Conservation (phyloP, 1,140 invertebrate species). For the Contarinia nasturtii region DNA sequence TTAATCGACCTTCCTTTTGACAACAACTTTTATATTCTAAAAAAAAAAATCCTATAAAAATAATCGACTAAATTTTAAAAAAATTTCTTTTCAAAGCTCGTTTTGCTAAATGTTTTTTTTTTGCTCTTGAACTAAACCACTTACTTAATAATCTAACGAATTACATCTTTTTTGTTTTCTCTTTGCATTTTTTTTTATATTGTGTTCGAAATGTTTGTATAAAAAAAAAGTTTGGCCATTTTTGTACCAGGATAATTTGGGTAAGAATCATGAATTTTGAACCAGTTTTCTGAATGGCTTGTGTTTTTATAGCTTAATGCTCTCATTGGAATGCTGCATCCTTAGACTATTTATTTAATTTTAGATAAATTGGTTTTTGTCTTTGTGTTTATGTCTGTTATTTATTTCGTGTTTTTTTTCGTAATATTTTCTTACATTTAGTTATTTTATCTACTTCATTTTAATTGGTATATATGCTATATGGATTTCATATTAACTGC, state of each 20-base stretch:
- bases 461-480: too few species aligned
- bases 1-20: too few species aligned
- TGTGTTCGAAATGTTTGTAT: slow-evolving; percentile 5
- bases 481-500: too few species aligned
- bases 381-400: too few species aligned
- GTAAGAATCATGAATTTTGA: slow-evolving; percentile 30
- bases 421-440: too few species aligned
- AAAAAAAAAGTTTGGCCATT: slow-evolving; percentile 58
- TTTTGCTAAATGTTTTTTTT: not conserved
- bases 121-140: not conserved
- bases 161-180: not conserved
- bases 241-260: slow-evolving; percentile 69
- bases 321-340: too few species aligned
- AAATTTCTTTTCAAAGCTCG: slow-evolving; percentile 1
- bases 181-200: slow-evolving; percentile 4
- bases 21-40: too few species aligned
- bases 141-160: not conserved
- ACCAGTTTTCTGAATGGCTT: not conserved
- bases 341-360: too few species aligned
- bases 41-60: slow-evolving; percentile 1
- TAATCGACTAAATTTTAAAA: slow-evolving; percentile 1
- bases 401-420: too few species aligned
- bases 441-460: too few species aligned
- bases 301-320: not conserved
- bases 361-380: too few species aligned